phyloP scores from a whole-genome alignment of 2,888 invertebrate species.

The Lasioglossum malachurum region DNA sequence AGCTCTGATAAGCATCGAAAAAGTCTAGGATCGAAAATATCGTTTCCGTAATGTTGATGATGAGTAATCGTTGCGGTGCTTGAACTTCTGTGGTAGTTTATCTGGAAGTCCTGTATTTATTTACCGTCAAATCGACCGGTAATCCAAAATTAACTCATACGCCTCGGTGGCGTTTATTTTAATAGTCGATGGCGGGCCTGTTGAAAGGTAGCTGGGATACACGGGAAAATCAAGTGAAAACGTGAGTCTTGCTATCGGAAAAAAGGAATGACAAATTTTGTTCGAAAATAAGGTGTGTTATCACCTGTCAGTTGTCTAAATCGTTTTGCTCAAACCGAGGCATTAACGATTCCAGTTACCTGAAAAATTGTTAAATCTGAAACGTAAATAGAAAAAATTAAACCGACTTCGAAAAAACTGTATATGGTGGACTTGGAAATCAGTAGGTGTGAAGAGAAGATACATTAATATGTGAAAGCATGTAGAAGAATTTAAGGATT shows the following conservation, averaged over 20 bases:
- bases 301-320: background rate
- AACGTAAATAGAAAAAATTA: too few species aligned
- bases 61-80: background rate
- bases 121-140: constrained; percentile 46
- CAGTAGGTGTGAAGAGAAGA: too few species aligned
- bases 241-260: background rate
- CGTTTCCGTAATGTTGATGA: background rate
- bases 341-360: background rate
- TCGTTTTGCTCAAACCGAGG: background rate
- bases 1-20: background rate
- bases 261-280: background rate
- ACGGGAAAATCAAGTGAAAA: constrained; percentile 4
- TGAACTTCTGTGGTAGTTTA: constrained; percentile 20
- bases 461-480: too few species aligned
- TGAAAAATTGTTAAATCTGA: background rate
- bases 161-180: constrained; percentile 57
- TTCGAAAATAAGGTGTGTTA: background rate
- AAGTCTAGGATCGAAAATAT: background rate
- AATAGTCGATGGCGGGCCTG: constrained; percentile 42
- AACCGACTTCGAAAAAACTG: too few species aligned
- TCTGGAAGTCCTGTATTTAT: constrained; percentile 39
- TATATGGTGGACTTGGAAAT: too few species aligned
- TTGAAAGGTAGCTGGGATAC: constrained; percentile 14
- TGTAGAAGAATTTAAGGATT: too few species aligned
- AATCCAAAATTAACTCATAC: constrained; percentile 62